phyloP scores from a whole-genome alignment of 2,797 vertebrate species.

The Prunella strophiata region DNA sequence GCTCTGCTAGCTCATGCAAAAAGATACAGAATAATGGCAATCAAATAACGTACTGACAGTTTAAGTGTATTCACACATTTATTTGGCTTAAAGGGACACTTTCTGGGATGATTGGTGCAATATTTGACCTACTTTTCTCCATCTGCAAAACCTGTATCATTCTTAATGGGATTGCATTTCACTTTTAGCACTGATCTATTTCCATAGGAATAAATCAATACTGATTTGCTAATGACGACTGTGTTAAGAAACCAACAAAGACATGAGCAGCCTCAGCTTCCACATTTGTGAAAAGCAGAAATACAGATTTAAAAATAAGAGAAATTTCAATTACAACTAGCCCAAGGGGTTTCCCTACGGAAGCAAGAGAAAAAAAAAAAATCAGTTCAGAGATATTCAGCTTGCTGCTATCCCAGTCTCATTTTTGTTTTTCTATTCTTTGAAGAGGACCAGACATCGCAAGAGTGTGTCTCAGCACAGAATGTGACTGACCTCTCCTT shows the following conservation, averaged over 20 bases:
- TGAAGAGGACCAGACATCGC: neutral
- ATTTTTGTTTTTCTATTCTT: neutral
- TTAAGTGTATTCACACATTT: slow-evolving; percentile 47
- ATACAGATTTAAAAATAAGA: neutral
- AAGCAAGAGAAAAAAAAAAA: neutral
- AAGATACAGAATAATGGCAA: slow-evolving; percentile 33
- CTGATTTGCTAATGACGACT: neutral
- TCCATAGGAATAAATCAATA: slow-evolving; percentile 43
- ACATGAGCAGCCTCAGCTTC: neutral
- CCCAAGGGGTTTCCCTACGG: neutral
- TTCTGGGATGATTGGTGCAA: neutral
- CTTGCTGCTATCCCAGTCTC: neutral
- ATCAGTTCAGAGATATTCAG: neutral
- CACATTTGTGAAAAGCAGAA: neutral
- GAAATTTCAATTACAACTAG: neutral
- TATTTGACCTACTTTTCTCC: slow-evolving; percentile 55
- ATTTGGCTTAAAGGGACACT: slow-evolving; percentile 30
- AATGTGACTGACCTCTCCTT: neutral
- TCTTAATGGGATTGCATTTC: neutral
- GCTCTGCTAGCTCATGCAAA: slow-evolving; percentile 29
- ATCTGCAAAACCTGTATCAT: slow-evolving; percentile 25
- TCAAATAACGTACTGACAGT: neutral
- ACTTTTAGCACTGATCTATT: neutral
- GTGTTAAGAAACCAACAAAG: neutral
- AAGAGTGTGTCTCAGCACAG: neutral